Percentiles rank a stretch among this genome's conserved stretches.
phyloP scores from a whole-genome alignment of 2,797 vertebrate species.

The Sebastolobus alascanus region DNA sequence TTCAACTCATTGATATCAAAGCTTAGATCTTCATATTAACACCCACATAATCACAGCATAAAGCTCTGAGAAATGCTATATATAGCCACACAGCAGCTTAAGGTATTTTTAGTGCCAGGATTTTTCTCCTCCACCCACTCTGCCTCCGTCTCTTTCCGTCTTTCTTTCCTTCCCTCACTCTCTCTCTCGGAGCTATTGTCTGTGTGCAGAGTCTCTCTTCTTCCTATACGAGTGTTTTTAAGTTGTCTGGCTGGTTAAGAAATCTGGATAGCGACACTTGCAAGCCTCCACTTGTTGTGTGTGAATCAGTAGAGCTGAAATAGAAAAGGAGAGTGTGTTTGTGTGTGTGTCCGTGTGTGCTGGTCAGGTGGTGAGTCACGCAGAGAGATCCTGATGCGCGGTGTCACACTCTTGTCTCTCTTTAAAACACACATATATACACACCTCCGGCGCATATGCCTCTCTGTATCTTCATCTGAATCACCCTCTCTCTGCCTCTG shows the following conservation, averaged over 20 bases:
- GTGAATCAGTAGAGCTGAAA: conserved; percentile 33
- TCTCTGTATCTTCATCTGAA: conserved; percentile 48
- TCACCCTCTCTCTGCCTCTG: conserved; percentile 34
- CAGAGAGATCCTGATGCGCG: conserved; percentile 56
- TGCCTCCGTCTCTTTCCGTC: conserved; percentile 33
- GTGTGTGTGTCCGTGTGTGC: conserved; percentile 13
- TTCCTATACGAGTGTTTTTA: conserved; percentile 38
- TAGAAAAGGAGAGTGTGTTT: background rate
- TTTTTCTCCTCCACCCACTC: conserved; percentile 69
- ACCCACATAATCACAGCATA: conserved; percentile 71
- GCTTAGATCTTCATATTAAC: conserved; percentile 77
- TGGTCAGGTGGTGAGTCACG: conserved; percentile 64
- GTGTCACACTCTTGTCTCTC: conserved; percentile 46
- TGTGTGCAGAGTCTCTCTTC: conserved; percentile 36
- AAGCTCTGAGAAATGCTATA: conserved; percentile 63
- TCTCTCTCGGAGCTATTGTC: conserved; percentile 50
- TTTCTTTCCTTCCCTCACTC: conserved; percentile 42
- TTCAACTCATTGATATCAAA: conserved; percentile 69
- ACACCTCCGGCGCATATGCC: conserved; percentile 46
- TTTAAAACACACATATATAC: conserved; percentile 20
- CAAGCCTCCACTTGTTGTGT: conserved; percentile 17
- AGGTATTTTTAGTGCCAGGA: conserved; percentile 69
- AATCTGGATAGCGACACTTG: conserved; percentile 26
- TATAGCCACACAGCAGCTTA: conserved; percentile 72
- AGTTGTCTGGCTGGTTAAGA: conserved; percentile 44